Evolutionary conservation across 92 coral and sea anemone species (phyloP), one percentile per base, ranked within the genome.

Genomic region (Heteractis magnifica): DNA sequence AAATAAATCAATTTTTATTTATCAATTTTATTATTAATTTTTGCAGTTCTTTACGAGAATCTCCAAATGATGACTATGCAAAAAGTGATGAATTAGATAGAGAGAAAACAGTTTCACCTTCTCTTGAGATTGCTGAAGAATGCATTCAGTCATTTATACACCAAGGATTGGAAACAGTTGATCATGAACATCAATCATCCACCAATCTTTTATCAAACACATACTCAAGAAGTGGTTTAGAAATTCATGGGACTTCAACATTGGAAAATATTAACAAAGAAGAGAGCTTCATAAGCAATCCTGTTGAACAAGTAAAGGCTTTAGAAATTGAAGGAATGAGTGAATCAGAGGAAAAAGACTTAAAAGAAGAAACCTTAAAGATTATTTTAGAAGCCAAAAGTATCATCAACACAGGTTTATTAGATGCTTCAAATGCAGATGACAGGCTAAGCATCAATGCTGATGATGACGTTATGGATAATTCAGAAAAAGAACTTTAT

Each of bases 101-200:
- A 79, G 75, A 64, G 2, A 65, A 51, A 21, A 79, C 52, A 12
- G 48, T 16, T 6, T 68, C 73, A 68, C 73, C 84, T 8, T 75
- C 84, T n/a, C 73, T 81, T 23, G 62, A 81, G 20, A 62, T 51
- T 18, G 84, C 84, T 10, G 77, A 81, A 23, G 84, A 81, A 19
- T 81, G 84, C 12, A 81, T 81, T 68, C 11, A 65, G 44, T 68
- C 84, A 70, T 81, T 81, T 20, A 56, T 81, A 13, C 65, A 65
- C 41, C 84, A 81, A 81, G 84, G 84, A 20, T 11, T 68, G 10
- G 73, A 68, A 13, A 20, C 21, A n/a, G 73, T 26, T 68, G 49
- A 68, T 20, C 70, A 62, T 62, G 73, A 26, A 68, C 49, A 68
- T 2, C 4, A 23, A 68, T 12, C 44, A 2, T 26, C 73, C 9